Evolutionary conservation across 2,888 invertebrate genomes (phyloP).

Genomic region (Morinoia aosen): DNA sequence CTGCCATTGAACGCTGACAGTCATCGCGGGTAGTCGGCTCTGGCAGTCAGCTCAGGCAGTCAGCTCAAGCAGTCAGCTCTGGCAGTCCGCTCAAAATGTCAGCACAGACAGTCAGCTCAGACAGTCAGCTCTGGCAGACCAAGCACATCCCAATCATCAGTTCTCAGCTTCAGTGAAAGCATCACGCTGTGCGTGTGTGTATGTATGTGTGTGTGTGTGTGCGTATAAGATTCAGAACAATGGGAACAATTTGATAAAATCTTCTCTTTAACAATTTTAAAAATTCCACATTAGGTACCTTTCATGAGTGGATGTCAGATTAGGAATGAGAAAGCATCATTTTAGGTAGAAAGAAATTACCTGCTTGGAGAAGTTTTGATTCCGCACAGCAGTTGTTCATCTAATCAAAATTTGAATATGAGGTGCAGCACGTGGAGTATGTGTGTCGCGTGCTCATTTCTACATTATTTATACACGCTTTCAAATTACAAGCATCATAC

Average conservation of each 20-base stretch:
- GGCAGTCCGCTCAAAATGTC: neutral
- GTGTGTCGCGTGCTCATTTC: no score
- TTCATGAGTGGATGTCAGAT: neutral
- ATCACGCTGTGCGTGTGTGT: neutral
- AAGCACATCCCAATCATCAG: neutral
- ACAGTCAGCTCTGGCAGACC: neutral
- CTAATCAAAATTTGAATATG: no score
- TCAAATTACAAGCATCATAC: no score
- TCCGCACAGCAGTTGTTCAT: neutral
- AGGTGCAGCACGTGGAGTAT: no score
- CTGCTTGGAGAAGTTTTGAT: neutral
- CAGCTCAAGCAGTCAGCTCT: neutral
- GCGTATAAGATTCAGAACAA: neutral
- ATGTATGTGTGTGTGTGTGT: neutral
- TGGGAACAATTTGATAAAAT: neutral
- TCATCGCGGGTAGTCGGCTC: neutral
- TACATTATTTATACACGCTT: no score
- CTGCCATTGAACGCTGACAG: neutral
- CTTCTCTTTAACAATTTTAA: neutral
- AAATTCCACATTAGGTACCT: neutral
- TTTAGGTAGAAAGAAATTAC: neutral
- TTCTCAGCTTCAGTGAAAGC: neutral
- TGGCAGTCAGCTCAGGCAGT: no score
- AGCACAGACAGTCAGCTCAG: neutral
- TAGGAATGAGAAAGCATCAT: neutral